Evolutionary conservation across 37 sponge, comb jelly and placozoan species (phyloP), one percentile per base, ranked within the genome.

Genomic region (Lycopodina hypogea): DNA sequence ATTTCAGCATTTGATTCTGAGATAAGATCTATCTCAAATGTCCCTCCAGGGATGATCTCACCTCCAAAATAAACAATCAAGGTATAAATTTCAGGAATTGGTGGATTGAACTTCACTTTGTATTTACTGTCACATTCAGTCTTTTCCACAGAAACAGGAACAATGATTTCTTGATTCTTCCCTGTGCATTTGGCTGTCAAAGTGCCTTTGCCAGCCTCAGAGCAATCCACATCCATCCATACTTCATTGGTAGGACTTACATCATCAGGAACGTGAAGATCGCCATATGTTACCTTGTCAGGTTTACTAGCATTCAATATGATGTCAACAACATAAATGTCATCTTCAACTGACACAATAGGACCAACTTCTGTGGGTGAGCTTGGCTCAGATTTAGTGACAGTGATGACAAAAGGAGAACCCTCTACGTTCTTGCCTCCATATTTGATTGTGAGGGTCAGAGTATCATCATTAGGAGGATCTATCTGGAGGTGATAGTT

Each of bases 371-470:
- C 70, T n/a, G n/a, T n/a, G 35, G 68, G 61, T 40, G 18, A 37
- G 29, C 59, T 35, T 22, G 76, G 68, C 1, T 75, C 45, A 40
- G 37, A 68, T 15, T 64, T 69, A 17, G 88, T 84, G 11, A 87
- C 37, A 4, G 77, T 64, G 38, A 18, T 62, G 33, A 45, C 36
- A 75, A 87, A 91, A 14, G 92, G 88, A 48, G 88, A 84, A 14
- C 84, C 75, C 18, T 59, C 37, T 15, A 92, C 69, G 66, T 87
- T 76, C 24, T 81, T 39, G 51, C 56, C 65, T 33, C 77, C 74
- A 37, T 75, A 81, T 59, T 83, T 35, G n/a, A 92, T 88, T 0
- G 53, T 33, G n/a, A 92, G 62, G 0, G 88, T 73, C 81, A 71
- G 84, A 32, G 59, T 50, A 52, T 92, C 92, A 1, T 75, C 74